Evolutionary conservation across 2,888 invertebrate genomes (phyloP), one percentile per base, ranked within the genome.

Genomic region (Nomada fabriciana): DNA sequence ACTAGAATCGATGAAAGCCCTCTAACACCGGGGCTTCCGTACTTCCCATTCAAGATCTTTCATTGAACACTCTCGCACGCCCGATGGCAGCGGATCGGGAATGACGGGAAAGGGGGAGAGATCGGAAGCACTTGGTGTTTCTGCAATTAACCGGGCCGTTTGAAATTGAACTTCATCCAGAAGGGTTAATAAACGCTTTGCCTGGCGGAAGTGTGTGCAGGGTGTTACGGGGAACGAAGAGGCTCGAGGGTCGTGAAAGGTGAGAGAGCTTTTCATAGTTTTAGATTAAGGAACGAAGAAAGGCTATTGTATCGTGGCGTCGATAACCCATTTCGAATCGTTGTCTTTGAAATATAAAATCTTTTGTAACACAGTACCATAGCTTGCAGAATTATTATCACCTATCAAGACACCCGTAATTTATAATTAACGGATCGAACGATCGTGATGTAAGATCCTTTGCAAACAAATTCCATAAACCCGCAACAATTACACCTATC

Each of bases 141-240:
- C 63, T 42, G 63, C 69, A 50, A 50, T 76, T 63, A 69, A 63
- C 47, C 50, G 43, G 52, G 53, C 55, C 53, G 61, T 63, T 76
- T 63, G 76, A 76, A 76, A 76, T 55, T 23, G 63, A 76, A 63
- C 69, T 63, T 69, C 64, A 52, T 42, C 55, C 59, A 42, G 50
- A 64, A 64, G 76, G 71, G 71, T 52, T 71, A 71, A 65, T 65
- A 71, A 67, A 77, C 53, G 77, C 60, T 60, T 57, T 20, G 70
- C 50, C 36, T 63, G 18, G n/a, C 36, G 42, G 47, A 20, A 43
- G 50, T 13, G 15, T n/a, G 43, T 9, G 29, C 36, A 9, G 29
- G 20, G 50, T 36, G 59, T 42, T 67, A 43, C 29, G 36, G 10
- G n/a, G 36, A 36, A 52, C 25, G 64, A 25, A 15, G 57, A 64